A percentile compares a stretch with the other conserved stretches of the same genome.
Conservation (phyloP, 1,140 invertebrate genomes). For the Drosophila sproati region DNA sequence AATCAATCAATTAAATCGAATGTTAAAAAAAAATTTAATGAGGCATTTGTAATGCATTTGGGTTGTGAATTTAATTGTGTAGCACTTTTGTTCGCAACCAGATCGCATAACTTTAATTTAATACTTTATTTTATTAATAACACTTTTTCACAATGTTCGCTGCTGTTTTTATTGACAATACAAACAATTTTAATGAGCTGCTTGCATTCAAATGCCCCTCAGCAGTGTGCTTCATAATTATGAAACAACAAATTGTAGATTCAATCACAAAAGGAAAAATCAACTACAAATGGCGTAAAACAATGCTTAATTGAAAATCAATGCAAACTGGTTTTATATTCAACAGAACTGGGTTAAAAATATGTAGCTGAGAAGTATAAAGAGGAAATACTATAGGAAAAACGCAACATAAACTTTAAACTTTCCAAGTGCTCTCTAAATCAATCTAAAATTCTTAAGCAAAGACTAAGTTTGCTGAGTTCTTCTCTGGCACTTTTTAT, state of each 20-base stretch:
- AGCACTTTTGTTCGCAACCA: not conserved
- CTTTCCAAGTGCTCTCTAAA: too few species aligned
- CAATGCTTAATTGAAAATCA: conserved; percentile 24
- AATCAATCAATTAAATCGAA: too few species aligned
- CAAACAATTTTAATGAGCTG: conserved; percentile 45
- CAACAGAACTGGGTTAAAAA: not conserved
- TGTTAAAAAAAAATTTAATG: too few species aligned
- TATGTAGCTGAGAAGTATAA: not conserved
- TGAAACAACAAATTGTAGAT: conserved; percentile 46
- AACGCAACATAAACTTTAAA: too few species aligned
- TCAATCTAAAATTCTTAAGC: too few species aligned
- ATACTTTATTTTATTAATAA: not conserved
- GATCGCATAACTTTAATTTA: not conserved
- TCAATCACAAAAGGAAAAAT: conserved; percentile 28
- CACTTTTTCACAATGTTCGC: not conserved
- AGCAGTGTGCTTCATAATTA: conserved; percentile 44
- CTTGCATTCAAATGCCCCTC: conserved; percentile 27
- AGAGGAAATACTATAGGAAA: not conserved
- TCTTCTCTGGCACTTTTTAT: too few species aligned
- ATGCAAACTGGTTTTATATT: not conserved
- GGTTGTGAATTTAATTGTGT: not conserved
- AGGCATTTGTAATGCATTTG: not conserved
- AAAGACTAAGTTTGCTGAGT: too few species aligned
- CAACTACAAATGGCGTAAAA: conserved; percentile 4
- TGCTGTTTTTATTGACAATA: conserved; percentile 20